Evolutionary conservation across 2,888 invertebrate genomes (phyloP), one percentile per base, ranked within the genome.

Genomic region (Caradrina kadenii): DNA sequence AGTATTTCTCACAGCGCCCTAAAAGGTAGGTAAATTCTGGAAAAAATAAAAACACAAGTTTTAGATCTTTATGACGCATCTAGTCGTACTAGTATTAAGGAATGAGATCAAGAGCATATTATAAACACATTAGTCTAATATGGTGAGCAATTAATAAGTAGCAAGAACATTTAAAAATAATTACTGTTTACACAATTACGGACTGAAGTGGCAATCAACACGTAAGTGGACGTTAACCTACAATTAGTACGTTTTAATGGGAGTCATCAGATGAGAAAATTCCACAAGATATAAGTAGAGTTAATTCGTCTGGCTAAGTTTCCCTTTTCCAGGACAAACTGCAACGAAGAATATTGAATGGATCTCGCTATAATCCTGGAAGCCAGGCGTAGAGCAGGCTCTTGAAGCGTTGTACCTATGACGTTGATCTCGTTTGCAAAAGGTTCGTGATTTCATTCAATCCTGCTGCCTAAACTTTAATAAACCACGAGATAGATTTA

Each of bases 241-340:
- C 91, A 90, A 93, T 93, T 92, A 92, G 90, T 91, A 85, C 87
- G 78, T 86, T 88, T 89, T 91, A 92, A 91, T 90, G 86, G 87
- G 79, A 83, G 80, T 86, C 84, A 88, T 83, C 64, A 31, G 73
- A 75, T 80, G 71, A 82, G 72, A 80, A 77, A 71, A 73, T 83
- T 83, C 83, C 75, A 81, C 62, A 48, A 31, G 83, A 56, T 10
- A 35, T 22, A 54, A 45, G 11, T 63, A n/a, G 54, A 49, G 26
- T 39, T 65, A 22, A 19, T 31, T 55, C 17, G 22, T 56, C 53
- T 11, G 15, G 10, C 22, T 52, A 31, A 31, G 13, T 17, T 45
- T 45, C 45, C 17, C 3, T 7, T 15, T 42, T 49, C 13, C 53
- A 15, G 11, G 39, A 54, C 21, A 35, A 58, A n/a, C 45, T 26